Conservation (phyloP, 2,113 vertebrate species). For the Sus scrofa region DNA sequence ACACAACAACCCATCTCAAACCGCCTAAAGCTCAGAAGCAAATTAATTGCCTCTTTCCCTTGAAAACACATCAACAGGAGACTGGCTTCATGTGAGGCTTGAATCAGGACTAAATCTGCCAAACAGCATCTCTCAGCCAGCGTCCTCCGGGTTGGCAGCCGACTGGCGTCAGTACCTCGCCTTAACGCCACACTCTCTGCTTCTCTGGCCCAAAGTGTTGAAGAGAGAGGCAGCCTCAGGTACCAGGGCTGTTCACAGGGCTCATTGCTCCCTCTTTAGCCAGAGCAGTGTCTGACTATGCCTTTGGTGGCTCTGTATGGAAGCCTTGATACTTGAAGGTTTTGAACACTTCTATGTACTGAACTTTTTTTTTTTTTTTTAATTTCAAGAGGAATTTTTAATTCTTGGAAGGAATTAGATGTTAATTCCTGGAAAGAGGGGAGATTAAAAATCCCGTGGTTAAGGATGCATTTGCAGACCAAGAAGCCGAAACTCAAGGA, state of each 20-base stretch:
- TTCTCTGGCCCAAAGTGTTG: background rate
- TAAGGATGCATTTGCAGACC: background rate
- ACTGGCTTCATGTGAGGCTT: background rate
- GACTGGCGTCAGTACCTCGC: background rate
- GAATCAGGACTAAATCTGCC: background rate
- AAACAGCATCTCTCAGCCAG: background rate
- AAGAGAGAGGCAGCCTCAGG: background rate
- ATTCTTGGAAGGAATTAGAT: background rate
- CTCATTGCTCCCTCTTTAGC: background rate
- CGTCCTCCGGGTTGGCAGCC: background rate
- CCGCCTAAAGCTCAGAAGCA: background rate
- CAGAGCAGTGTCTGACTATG: background rate
- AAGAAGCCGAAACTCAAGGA: background rate
- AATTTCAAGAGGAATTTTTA: background rate
- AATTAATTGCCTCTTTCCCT: background rate
- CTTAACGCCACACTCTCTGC: background rate
- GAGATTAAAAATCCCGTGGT: background rate
- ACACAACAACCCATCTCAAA: background rate
- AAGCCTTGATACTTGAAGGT: background rate
- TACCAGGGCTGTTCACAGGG: background rate
- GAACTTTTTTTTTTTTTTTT: background rate
- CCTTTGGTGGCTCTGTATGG: background rate
- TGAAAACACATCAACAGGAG: background rate
- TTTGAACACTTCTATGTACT: background rate
- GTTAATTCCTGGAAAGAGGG: background rate